A percentile compares a stretch with the other conserved stretches of the same genome.
These are phyloP conservation scores for Drosophila neonasuta DNA, from an alignment of 2,888 invertebrate species.

Conservation along the genomic window DNA sequence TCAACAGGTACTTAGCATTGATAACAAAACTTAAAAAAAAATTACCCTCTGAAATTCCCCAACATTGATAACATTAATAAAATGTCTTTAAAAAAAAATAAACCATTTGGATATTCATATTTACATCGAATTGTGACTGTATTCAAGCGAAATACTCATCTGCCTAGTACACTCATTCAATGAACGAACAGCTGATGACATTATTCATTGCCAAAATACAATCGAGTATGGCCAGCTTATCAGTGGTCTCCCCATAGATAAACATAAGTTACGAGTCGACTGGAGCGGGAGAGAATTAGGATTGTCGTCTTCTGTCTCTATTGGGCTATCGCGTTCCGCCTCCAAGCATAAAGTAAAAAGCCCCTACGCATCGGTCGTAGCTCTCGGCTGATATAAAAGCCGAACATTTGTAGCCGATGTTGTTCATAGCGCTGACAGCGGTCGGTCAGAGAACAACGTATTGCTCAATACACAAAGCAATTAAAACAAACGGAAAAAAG, in stretches of 20 bases:
- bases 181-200: conserved; percentile 25
- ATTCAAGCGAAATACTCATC: conserved; percentile 1
- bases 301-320: conserved; percentile 22
- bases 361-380: conserved; percentile 35
- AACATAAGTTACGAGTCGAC: conserved; percentile 19
- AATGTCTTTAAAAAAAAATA: conserved; percentile 1
- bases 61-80: conserved; percentile 32
- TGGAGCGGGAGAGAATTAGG: conserved; percentile 15
- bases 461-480: conserved; percentile 15
- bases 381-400: conserved; percentile 59
- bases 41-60: conserved; percentile 19
- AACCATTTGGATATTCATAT: conserved; percentile 7
- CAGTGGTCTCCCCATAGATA: conserved; percentile 39
- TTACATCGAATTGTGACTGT: neutral
- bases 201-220: conserved; percentile 45
- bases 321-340: conserved; percentile 23
- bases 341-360: conserved; percentile 49
- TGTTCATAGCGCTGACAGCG: conserved; percentile 52
- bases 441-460: conserved; percentile 25
- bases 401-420: conserved; percentile 16
- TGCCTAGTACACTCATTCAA: neutral
- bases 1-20: conserved; percentile 39
- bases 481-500: conserved; percentile 23
- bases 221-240: conserved; percentile 22
- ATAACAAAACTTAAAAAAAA: conserved; percentile 48